Evolutionary conservation across 2,888 invertebrate genomes (phyloP).

Genomic region (Scaptomyza polygonia): DNA sequence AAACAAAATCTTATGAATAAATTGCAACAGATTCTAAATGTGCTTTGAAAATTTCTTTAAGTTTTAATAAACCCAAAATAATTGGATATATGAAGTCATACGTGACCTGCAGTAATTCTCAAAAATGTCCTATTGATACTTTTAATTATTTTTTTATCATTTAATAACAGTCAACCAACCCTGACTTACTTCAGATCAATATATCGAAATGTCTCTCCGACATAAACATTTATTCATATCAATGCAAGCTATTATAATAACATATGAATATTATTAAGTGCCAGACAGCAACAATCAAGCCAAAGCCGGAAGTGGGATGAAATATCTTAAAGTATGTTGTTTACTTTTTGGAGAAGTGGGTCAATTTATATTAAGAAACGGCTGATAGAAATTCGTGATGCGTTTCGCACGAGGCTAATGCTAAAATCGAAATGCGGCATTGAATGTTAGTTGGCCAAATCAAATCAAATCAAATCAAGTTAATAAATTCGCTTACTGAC

Average conservation of each 20-base stretch:
- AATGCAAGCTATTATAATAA: conserved; percentile 38
- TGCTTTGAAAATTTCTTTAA: not conserved
- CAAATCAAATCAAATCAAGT: conserved; percentile 62
- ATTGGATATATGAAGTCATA: too few species aligned
- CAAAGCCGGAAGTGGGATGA: conserved; percentile 21
- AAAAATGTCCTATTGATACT: too few species aligned
- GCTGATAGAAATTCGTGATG: conserved; percentile 57
- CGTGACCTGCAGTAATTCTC: too few species aligned
- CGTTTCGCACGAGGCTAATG: conserved; percentile 55
- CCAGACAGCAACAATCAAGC: conserved; percentile 4
- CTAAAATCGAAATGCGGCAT: conserved; percentile 27
- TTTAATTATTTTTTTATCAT: too few species aligned
- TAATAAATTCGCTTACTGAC: conserved; percentile 57
- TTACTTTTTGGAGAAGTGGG: not conserved
- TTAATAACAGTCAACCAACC: not conserved
- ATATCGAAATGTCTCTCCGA: conserved; percentile 3
- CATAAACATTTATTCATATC: conserved; percentile 43
- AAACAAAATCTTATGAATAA: too few species aligned
- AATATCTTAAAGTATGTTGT: conserved; percentile 4
- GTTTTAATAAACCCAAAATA: too few species aligned
- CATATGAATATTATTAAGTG: conserved; percentile 2
- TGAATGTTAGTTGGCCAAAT: conserved; percentile 56
- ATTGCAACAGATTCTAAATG: not conserved
- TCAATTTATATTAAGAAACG: conserved; percentile 17
- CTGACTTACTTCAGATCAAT: conserved; percentile 4